Conservation (phyloP, 1,140 invertebrate species). For the Meloidogyne chitwoodi region DNA sequence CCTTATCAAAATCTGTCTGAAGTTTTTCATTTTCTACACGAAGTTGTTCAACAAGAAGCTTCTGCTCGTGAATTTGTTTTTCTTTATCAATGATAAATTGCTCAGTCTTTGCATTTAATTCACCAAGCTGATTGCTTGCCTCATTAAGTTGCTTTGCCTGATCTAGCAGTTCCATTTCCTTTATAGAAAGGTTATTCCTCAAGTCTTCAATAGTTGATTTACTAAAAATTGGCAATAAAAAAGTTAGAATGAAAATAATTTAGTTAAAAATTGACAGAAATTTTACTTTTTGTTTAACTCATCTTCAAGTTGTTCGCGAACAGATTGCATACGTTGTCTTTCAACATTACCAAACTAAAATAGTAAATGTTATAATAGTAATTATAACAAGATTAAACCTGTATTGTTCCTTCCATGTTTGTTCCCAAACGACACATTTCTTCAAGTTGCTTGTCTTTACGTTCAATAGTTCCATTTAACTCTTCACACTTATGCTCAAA, state of each 20-base stretch:
- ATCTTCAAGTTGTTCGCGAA: constrained; percentile 17
- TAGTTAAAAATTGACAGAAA: not conserved
- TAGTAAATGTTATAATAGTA: not conserved
- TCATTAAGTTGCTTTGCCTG: constrained; percentile 2
- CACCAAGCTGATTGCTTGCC: not conserved
- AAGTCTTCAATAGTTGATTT: constrained; percentile 18
- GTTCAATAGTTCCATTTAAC: constrained; percentile 12
- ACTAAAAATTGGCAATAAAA: not conserved
- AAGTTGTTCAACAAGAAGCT: constrained; percentile 11
- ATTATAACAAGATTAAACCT: not conserved
- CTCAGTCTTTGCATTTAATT: constrained; percentile 4
- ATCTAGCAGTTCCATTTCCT: constrained; percentile 13
- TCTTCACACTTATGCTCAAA: constrained; percentile 23
- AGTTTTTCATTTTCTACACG: constrained; percentile 5
- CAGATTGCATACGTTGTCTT: constrained; percentile 23
- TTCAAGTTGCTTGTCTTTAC: constrained; percentile 22
- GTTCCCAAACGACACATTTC: constrained; percentile 11
- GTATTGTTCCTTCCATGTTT: constrained; percentile 21
- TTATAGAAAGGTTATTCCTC: constrained; percentile 19
- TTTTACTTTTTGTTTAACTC: constrained; percentile 6
- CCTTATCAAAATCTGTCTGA: constrained; percentile 5
- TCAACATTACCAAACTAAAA: constrained; percentile 14
- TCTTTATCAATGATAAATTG: constrained; percentile 3
- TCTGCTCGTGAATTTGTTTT: constrained; percentile 4
- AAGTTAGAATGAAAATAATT: not conserved